Conservation (phyloP, 2,888 invertebrate species). For the Drosophila recens region DNA sequence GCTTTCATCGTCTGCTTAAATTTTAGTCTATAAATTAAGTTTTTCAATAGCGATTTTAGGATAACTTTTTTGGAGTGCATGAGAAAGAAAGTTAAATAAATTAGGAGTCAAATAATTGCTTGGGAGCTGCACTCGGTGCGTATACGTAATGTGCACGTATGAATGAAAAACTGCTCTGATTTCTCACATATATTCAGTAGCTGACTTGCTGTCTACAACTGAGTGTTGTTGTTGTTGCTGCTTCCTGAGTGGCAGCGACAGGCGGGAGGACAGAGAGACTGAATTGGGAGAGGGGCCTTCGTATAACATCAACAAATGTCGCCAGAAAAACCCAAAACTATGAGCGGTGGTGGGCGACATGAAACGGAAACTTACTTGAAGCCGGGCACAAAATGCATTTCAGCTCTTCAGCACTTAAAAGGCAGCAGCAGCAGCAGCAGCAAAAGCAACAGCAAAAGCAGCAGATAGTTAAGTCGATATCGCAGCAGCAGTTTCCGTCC, state of each 20-base stretch:
- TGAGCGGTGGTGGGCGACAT: conserved; percentile 51
- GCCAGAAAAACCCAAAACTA: conserved; percentile 30
- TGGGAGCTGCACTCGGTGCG: conserved; percentile 36
- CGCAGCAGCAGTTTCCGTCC: conserved; percentile 81
- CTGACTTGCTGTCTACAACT: conserved; percentile 11
- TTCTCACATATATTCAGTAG: not conserved
- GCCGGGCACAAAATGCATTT: conserved; percentile 72
- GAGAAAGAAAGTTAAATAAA: conserved; percentile 29
- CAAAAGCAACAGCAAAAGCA: conserved; percentile 30
- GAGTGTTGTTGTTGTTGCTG: conserved; percentile 2
- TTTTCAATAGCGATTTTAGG: too few relatives aligned
- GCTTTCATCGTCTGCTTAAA: too few relatives aligned
- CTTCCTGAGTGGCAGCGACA: conserved; percentile 1
- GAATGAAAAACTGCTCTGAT: conserved; percentile 3
- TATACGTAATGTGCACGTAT: conserved; percentile 40
- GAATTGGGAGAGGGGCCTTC: not conserved
- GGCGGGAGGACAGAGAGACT: not conserved
- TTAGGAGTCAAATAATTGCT: conserved; percentile 52
- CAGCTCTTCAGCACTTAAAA: conserved; percentile 56
- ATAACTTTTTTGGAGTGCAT: too few relatives aligned
- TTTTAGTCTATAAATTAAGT: too few relatives aligned
- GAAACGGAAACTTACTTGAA: conserved; percentile 76
- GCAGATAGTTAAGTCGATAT: conserved; percentile 83
- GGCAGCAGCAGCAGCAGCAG: conserved; percentile 27
- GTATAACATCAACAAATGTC: conserved; percentile 4